Percentiles rank a stretch among this genome's conserved stretches.
These are phyloP conservation scores for Nyctibius bracteatus DNA, from an alignment of 2,113 vertebrate genomes.

Conservation along the genomic window DNA sequence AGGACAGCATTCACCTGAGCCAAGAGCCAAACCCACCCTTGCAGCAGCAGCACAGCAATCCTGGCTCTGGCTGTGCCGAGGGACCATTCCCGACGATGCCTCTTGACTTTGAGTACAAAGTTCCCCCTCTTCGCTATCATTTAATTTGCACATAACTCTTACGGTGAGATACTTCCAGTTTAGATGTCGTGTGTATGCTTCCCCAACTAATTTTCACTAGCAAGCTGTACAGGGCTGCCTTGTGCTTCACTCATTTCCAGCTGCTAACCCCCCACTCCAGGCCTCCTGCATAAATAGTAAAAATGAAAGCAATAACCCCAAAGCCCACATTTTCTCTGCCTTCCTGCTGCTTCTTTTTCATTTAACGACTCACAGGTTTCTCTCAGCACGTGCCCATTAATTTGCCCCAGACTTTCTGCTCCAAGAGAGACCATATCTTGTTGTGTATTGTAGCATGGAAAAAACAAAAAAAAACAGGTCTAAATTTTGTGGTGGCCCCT, in stretches of 20 bases:
- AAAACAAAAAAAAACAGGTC: neutral
- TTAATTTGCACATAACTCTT: neutral
- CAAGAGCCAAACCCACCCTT: neutral
- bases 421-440: neutral
- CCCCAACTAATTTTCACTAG: neutral
- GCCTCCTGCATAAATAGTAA: neutral
- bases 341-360: neutral
- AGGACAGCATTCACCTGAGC: neutral
- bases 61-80: neutral
- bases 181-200: neutral
- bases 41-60: neutral
- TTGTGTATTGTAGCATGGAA: neutral
- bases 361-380: neutral
- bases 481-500: neutral
- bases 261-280: neutral
- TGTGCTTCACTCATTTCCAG: neutral
- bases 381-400: neutral
- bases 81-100: fast-evolving
- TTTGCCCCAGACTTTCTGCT: neutral
- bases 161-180: neutral
- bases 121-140: neutral
- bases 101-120: neutral
- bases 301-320: neutral
- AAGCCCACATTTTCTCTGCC: neutral
- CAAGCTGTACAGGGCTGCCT: neutral